Conservation (phyloP, 1,140 invertebrate species). For the Goniozus legneri region DNA sequence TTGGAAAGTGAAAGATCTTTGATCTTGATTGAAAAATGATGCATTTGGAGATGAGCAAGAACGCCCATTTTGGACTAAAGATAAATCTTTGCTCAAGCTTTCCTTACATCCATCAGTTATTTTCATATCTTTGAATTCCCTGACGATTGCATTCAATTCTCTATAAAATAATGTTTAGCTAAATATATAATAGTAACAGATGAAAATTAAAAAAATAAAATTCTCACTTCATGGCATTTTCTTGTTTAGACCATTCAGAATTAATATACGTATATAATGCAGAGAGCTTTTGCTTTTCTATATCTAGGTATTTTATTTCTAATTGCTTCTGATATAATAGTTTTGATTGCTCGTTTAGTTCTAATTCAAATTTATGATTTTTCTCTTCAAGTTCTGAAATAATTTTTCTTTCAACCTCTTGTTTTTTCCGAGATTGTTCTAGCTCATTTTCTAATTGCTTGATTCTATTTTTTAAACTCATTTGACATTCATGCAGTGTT, state of each 20-base stretch:
- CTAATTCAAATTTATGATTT: constrained; percentile 16
- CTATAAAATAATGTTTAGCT: constrained; percentile 19
- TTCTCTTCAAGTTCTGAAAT: constrained; percentile 19
- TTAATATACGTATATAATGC: constrained; percentile 26
- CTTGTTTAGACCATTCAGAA: constrained; percentile 18
- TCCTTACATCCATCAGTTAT: constrained; percentile 12
- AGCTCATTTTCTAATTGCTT: constrained; percentile 18
- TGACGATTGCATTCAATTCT: constrained; percentile 22
- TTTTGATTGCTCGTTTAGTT: constrained; percentile 24
- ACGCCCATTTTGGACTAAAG: constrained; percentile 12
- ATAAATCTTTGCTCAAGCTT: constrained; percentile 15
- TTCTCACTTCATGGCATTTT: constrained; percentile 26
- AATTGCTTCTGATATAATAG: constrained; percentile 17
- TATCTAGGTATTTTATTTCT: constrained; percentile 20
- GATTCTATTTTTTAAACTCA: constrained; percentile 10
- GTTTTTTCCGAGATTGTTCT: constrained; percentile 12
- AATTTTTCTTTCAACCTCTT: constrained; percentile 11
- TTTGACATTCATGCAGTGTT: constrained; percentile 6
- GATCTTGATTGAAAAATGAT: constrained; percentile 16
- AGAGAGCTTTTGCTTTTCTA: constrained; percentile 30
- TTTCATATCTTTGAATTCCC: constrained; percentile 19
- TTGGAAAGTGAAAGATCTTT: too few species aligned
- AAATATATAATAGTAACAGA: not conserved
- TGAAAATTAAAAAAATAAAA: too few species aligned
- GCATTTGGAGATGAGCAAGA: constrained; percentile 27